These are phyloP conservation scores for Mastomys natalensis DNA, from an alignment of 2,113 vertebrate genomes.

Conservation along the genomic window DNA sequence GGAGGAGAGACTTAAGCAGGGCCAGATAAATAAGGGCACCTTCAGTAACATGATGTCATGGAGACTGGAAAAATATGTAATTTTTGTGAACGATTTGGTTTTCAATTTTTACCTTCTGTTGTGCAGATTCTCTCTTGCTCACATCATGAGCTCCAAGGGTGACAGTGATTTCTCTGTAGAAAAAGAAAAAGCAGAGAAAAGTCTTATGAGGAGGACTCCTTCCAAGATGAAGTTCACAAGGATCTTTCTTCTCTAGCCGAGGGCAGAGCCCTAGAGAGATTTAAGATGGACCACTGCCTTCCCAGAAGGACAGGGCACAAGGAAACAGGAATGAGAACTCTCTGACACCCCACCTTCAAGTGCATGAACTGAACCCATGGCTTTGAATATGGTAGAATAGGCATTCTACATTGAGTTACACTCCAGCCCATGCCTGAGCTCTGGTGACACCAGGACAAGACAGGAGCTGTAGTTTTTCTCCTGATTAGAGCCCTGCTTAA, in stretches of 20 bases:
- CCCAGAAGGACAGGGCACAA: not conserved
- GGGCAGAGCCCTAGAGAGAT: not conserved
- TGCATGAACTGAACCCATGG: not conserved
- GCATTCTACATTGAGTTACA: not conserved
- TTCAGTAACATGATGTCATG: slow-evolving; percentile 69
- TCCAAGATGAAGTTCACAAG: not conserved
- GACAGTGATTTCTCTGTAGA: slow-evolving; percentile 52
- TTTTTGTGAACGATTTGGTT: slow-evolving; percentile 28
- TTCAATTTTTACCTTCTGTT: slow-evolving; percentile 39
- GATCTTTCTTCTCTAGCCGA: not conserved
- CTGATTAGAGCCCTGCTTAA: not conserved
- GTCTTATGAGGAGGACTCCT: not conserved
- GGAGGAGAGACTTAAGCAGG: not conserved
- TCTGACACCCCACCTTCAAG: not conserved
- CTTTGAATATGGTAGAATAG: not conserved
- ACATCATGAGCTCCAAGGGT: slow-evolving; percentile 55
- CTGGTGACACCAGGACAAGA: not conserved
- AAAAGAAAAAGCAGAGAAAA: not conserved
- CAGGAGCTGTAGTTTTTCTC: not conserved
- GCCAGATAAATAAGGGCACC: not conserved
- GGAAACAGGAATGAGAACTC: not conserved
- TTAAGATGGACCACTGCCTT: not conserved
- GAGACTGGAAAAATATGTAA: not conserved
- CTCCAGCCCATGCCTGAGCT: not conserved
- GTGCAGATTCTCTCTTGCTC: slow-evolving; percentile 2